These are phyloP conservation scores for Drosophila peninsularis DNA, from an alignment of 2,888 invertebrate species.

Conservation along the genomic window DNA sequence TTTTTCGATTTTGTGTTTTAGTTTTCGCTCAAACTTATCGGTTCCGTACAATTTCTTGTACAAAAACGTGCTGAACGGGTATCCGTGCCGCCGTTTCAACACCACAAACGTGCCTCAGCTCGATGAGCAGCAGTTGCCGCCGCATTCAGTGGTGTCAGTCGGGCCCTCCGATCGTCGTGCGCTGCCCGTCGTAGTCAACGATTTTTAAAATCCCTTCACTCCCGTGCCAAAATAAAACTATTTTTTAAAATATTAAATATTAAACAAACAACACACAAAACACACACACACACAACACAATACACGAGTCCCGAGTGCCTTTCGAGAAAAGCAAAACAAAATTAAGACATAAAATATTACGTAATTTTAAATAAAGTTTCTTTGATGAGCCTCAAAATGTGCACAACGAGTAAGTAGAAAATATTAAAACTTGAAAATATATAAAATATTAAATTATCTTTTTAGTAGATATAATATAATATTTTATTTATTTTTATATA, in stretches of 20 bases:
- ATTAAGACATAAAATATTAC: slow-evolving; percentile 13
- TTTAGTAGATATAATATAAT: background rate
- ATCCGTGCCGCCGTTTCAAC: slow-evolving; percentile 63
- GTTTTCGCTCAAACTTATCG: slow-evolving; percentile 50
- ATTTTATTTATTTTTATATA: background rate
- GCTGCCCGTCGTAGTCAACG: slow-evolving; percentile 73
- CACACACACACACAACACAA: slow-evolving; percentile 38
- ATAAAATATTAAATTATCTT: background rate
- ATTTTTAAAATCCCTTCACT: slow-evolving; percentile 76
- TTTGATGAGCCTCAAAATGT: slow-evolving; percentile 49
- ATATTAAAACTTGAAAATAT: background rate
- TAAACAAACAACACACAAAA: slow-evolving; percentile 17
- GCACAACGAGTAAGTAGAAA: slow-evolving; percentile 72
- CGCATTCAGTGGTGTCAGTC: slow-evolving; percentile 31
- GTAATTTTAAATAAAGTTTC: slow-evolving; percentile 27
- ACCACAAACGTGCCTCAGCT: slow-evolving; percentile 82
- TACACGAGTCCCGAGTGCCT: slow-evolving; percentile 64
- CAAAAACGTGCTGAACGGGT: slow-evolving; percentile 65
- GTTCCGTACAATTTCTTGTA: slow-evolving; percentile 73
- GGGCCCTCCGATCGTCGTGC: slow-evolving; percentile 51
- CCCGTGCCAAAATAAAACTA: slow-evolving; percentile 43
- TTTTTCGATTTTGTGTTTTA: slow-evolving; percentile 37
- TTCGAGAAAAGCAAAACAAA: slow-evolving; percentile 47
- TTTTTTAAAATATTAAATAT: slow-evolving; percentile 19
- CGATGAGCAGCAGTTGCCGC: slow-evolving; percentile 66